A percentile compares a stretch with the other conserved stretches of the same genome.
Conservation (phyloP, 2,888 invertebrate genomes). For the Pimpla rufipes region DNA sequence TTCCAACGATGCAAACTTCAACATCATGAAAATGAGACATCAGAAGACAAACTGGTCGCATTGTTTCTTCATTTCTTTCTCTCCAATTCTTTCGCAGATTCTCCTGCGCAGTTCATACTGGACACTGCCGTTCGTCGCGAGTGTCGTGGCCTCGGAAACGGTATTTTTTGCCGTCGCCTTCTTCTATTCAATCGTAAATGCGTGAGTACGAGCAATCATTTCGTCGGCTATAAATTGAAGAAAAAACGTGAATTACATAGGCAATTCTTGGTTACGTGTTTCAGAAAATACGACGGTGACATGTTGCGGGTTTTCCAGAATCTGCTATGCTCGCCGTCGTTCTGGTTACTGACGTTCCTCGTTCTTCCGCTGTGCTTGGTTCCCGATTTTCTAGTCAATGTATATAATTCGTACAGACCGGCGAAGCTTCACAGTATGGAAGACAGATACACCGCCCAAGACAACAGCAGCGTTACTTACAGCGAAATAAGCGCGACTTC, state of each 20-base stretch:
- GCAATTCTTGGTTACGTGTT: constrained; percentile 32
- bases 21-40: too few relatives aligned
- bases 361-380: constrained; percentile 86
- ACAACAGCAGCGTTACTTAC: constrained; percentile 55
- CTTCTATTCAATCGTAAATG: constrained; percentile 87
- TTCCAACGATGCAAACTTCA: too few relatives aligned
- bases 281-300: constrained; percentile 86
- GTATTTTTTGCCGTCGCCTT: constrained; percentile 87
- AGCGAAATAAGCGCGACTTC: constrained; percentile 65
- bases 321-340: constrained; percentile 87
- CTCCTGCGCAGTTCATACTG: constrained; percentile 87
- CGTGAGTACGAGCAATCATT: constrained; percentile 86
- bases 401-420: constrained; percentile 75
- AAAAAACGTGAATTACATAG: not conserved
- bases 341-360: constrained; percentile 88
- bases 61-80: too few relatives aligned
- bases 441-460: constrained; percentile 56
- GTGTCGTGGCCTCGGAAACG: constrained; percentile 87
- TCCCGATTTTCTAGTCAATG: constrained; percentile 86
- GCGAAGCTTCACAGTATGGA: constrained; percentile 69
- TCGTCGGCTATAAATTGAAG: not conserved
- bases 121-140: constrained; percentile 87
- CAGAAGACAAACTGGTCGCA: too few relatives aligned
- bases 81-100: constrained; percentile 76
- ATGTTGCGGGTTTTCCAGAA: constrained; percentile 88